Base-by-base conservation (phyloP, 2,888 invertebrate species). In the Mesoligia furuncula region DNA sequence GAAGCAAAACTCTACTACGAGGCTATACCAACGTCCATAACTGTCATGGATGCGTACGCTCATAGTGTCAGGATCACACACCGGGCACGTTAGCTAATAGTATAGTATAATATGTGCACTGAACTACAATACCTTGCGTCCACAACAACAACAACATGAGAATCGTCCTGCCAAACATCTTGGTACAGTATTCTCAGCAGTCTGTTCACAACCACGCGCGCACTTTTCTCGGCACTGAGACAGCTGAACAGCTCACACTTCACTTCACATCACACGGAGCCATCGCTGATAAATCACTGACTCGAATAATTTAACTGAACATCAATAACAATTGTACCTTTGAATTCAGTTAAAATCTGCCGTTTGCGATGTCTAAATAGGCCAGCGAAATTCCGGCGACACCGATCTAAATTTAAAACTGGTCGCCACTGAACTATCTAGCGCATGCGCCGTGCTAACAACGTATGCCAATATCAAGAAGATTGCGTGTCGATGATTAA, bases 371-470 rank as follows among this genome's bases (percentile, higher is more conserved):
- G 89, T 93, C 88, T 92, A 95, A 95, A 95, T 96, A 94, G 95
- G 94, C 90, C 94, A 93, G 93, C 91, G 87, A 93, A 94, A 94
- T 94, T 93, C 93, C 91, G 93, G 90, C 93, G 89, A 91, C 93
- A 92, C 92, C 91, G 79, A 89, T 94, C 96, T 96, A 96, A 94
- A 94, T 96, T 96, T 96, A 96, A 95, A 95, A 92, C 92, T 87
- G 88, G 92, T 91, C 92, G 91, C 93, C 91, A 88, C 85, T 90
- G 88, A 85, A 89, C 84, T 92, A 90, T 91, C 91, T 90, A 89
- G 91, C 96, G 96, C 96, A 95, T 95, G 96, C 96, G 96, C 94
- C 76, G 83, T 79, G 78, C 86, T 77, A 79, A 75, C 89, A 82
- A 82, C 86, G 90, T 89, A 90, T 91, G 90, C 89, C 91, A 93